Conservation (phyloP, 2,888 invertebrate species). For the Lasius fuliginosus region DNA sequence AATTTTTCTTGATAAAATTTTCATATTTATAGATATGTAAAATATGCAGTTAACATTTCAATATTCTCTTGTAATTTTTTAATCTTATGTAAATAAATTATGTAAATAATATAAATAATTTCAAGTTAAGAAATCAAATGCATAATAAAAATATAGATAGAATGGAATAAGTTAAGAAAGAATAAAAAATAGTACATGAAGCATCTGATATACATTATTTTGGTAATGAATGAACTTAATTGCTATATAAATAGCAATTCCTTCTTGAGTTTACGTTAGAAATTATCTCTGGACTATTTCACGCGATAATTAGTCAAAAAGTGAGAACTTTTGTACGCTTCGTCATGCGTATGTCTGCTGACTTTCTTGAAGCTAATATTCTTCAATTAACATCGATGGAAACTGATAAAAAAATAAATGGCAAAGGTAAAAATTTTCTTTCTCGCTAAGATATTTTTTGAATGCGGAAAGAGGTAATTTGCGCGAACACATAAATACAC, state of each 20-base stretch:
- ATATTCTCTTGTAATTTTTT: neutral
- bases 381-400: slow-evolving; percentile 31
- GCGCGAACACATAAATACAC: neutral
- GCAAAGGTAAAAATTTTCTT: slow-evolving; percentile 6
- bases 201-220: slow-evolving; percentile 38
- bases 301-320: slow-evolving; percentile 49
- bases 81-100: neutral
- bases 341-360: slow-evolving; percentile 41
- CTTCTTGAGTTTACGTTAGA: slow-evolving; percentile 21
- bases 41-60: neutral
- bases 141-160: slow-evolving; percentile 41
- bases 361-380: slow-evolving; percentile 46
- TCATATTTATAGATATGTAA: neutral
- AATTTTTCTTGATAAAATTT: neutral
- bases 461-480: neutral
- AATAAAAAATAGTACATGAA: neutral
- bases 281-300: slow-evolving; percentile 46
- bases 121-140: too few relatives aligned
- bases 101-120: neutral
- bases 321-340: slow-evolving; percentile 30
- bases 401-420: slow-evolving; percentile 42
- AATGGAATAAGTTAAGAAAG: neutral
- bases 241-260: slow-evolving; percentile 61
- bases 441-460: neutral
- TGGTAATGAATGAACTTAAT: slow-evolving; percentile 55